Evolutionary conservation across 1,140 invertebrate genomes (phyloP), one percentile per base, ranked within the genome.

Genomic region (Neodiprion lecontei): DNA sequence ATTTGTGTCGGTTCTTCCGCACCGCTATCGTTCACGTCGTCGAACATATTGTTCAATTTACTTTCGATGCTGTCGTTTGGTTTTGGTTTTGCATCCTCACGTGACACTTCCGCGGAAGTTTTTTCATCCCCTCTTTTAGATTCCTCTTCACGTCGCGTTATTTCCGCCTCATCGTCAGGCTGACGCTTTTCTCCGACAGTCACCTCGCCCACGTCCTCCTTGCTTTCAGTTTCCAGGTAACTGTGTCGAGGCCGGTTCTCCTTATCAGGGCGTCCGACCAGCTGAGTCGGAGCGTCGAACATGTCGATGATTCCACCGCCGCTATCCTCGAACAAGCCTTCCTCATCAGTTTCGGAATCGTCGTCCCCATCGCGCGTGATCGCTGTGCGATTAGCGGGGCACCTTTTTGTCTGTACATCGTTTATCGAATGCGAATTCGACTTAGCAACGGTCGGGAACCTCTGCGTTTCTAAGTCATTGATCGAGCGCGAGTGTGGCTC

Each of bases 11-110:
- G 69, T 10, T 81, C 72, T 1, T 81, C 72, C 14, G 73, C 50
- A 1, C 12, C 50, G 9, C 74, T 72, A 5, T 78, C 73, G 21
- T 71, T 72, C 3, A 70, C 67, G 48, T 78, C 67, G 1, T 78
- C 78, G 70, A 86, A 84, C 70, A 86, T 80, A 48, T 77, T 73
- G 12, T 79, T 77, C 1, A 86, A 70, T 73, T 83, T 81, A 74
- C n/a, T 75, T 70, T 82, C 82, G 2, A 86, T n/a, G 0, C 73
- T 78, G 48, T 86, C 83, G 53, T 84, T 73, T 9, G 77, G 48
- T 77, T 75, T 80, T 5, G 12, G 11, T 11, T 69, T 47, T 69
- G 14, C 14, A 68, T 77, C 71, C 53, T 69, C 67, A 17, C 8
- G 4, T 7, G 11, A 7, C 67, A 11, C 0, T 7, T 61, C n/a